Evolutionary conservation across 2,888 invertebrate species (phyloP), one percentile per base, ranked within the genome.

Genomic region (Aphodius granarius): DNA sequence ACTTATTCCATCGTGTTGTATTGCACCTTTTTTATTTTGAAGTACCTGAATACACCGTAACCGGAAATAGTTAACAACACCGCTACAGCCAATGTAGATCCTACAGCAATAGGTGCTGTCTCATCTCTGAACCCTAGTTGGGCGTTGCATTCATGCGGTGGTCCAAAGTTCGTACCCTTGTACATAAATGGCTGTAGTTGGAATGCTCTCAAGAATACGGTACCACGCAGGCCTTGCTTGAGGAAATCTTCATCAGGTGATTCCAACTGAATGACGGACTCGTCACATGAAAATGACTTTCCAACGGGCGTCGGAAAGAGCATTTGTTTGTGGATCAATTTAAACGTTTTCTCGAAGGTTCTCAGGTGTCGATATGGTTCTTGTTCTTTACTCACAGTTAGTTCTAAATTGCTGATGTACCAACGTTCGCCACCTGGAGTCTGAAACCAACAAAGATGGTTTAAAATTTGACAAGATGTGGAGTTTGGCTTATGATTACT

Each of bases 121-220:
- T 97, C 97, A 81, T 95, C 95, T 13, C 95, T 90, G 79, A 88
- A 89, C 43, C 88, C 88, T 78, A 88, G 88, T 72, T 88, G 86
- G 63, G 89, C 88, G 73, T 89, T 89, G 83, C 94, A 94, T 78
- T 92, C 91, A 88, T 93, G 92, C 0, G 92, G 89, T 0, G 91
- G 89, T 0, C 93, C 94, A 84, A 94, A 89, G 84, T 91, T 86
- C 85, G 92, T 92, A 66, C 92, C 93, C 85, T 94, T 94, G 87
- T 94, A 95, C 91, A 96, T 96, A 87, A 96, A 97, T 20, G 96
- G 95, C 84, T 97, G 96, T 75, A 97, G 90, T 76, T 93, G 92
- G 88, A 95, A 80, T 17, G 83, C 79, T 73, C 87, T 81, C 16
- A 87, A 78, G 21, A 84, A 81, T 3, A 87, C 76, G 3, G 83